A percentile compares a stretch with the other conserved stretches of the same genome.
Evolutionary conservation across 35 echinoderm and acorn worm genomes (phyloP).

Genomic region (Lytechinus variegatus): DNA sequence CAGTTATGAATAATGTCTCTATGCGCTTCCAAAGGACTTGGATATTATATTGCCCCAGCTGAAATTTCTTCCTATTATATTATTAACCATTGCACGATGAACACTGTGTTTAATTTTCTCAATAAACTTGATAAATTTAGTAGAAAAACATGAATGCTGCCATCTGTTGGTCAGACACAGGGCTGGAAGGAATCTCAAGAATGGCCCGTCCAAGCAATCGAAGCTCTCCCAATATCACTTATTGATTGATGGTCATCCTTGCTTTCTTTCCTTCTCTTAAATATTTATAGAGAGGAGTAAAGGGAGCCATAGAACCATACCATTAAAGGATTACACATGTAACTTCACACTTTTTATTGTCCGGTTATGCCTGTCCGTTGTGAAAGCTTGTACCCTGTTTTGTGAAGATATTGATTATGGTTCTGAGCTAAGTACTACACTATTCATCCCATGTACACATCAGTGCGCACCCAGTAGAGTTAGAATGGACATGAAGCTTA

Average conservation of each 20-base stretch:
- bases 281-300: not conserved
- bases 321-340: conserved; percentile 8
- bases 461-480: not conserved
- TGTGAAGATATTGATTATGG: not conserved
- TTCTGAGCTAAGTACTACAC: not conserved
- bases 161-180: not conserved
- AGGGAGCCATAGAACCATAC: not conserved
- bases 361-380: not conserved
- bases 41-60: no score
- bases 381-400: not conserved
- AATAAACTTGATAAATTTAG: not conserved
- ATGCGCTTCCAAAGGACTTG: no score
- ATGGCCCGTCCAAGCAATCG: not conserved
- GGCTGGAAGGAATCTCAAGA: not conserved
- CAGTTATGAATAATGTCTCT: no score
- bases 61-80: no score
- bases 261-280: not conserved
- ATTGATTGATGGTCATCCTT: not conserved
- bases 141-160: not conserved
- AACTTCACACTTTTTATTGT: not conserved
- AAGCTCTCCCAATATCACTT: not conserved
- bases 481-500: not conserved
- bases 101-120: not conserved
- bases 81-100: no score
- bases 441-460: not conserved